Evolutionary conservation across 1,140 invertebrate genomes (phyloP), one percentile per base, ranked within the genome.

Genomic region (Drosophila fuyamai): DNA sequence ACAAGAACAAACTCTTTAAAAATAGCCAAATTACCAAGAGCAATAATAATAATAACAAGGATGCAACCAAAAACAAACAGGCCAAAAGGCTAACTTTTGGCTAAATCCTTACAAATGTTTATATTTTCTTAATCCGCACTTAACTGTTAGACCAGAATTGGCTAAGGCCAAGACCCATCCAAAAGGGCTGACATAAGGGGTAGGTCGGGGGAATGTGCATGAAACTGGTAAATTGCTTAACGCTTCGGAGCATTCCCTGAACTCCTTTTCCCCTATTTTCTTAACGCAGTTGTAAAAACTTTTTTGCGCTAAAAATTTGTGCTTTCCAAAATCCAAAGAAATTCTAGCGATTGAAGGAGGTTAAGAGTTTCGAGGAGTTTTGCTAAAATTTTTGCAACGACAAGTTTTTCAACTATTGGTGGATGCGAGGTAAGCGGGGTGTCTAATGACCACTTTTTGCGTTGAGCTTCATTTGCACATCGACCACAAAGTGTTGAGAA

Each of bases 61-160:
- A 90, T 70, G 61, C 77, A 81, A 89, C 81, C 84, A 89, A 88
- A 81, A 88, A 78, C 84, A 89, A 88, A 72, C 67, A 81, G 68
- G 73, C 72, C 79, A 60, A 78, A 89, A 78, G 76, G 76, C 88
- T 83, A 91, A 91, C 89, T 91, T 91, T 90, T 41, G 70, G 81
- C 81, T 79, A 91, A 91, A 91, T 91, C 84, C 89, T 89, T 91
- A 91, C 89, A 91, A 91, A 91, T 91, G 89, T 91, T 91, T 91
- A 91, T 91, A 89, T 91, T 91, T 91, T 91, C 89, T 91, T 91
- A 91, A 91, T 91, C 76, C 76, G 81, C 84, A 91, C 88, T 90
- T 90, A 91, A 91, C 86, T 88, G 83, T 75, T 73, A 75, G 73
- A 80, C 88, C 88, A 77, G 79, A 80, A 86, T 91, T 79, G 85